phyloP scores from a whole-genome alignment of 1,140 invertebrate species.

The Bombyx mori region ASM3026992v2 NC_085128.1:15350001-15350500 shows the following conservation, averaged over 20 bases:
- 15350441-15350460: no score
- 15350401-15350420: not conserved
- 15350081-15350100: no score
- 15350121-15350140: no score
- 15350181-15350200: not conserved
- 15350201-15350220: conserved; percentile 88
- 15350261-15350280: conserved; percentile 85
- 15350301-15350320: conserved; percentile 84
- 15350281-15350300: conserved; percentile 85
- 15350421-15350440: no score
- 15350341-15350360: conserved; percentile 92
- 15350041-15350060: no score
- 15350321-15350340: conserved; percentile 83
- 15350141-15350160: no score
- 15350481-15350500: no score
- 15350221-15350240: conserved; percentile 89
- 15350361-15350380: conserved; percentile 75
- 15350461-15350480: no score
- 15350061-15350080: no score
- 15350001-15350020: no score
- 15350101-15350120: no score
- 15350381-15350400: conserved; percentile 43
- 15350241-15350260: conserved; percentile 89
- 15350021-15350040: no score
- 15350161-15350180: not conserved